Evolutionary conservation across 2,888 invertebrate genomes (phyloP).

Genomic region (Hirtodrosophila histrioides): DNA sequence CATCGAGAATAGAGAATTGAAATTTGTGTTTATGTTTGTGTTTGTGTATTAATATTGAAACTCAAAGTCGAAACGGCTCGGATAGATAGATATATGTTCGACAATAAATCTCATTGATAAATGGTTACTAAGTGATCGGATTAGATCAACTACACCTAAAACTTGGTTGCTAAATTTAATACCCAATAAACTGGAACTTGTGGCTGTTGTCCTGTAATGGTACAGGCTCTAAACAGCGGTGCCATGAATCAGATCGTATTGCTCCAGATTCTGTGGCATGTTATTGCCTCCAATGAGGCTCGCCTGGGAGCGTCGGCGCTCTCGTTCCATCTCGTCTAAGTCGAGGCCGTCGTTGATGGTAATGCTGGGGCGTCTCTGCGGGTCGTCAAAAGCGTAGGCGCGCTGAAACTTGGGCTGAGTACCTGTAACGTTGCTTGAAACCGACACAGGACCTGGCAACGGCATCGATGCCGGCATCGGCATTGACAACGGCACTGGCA

Average conservation of each 20-base stretch:
- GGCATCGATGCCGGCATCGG: neutral
- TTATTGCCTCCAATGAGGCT: conserved; percentile 74
- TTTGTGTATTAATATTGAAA: too few species aligned
- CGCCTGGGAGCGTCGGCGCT: conserved; percentile 84
- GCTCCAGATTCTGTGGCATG: conserved; percentile 53
- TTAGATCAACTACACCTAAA: too few species aligned
- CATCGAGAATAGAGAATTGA: too few species aligned
- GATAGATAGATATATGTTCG: too few species aligned
- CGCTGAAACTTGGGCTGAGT: conserved; percentile 77
- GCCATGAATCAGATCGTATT: conserved; percentile 82
- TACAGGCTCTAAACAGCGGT: conserved; percentile 79
- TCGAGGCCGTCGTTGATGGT: conserved; percentile 80
- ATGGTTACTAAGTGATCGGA: too few species aligned
- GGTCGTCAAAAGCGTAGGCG: conserved; percentile 80
- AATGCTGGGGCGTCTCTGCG: conserved; percentile 69
- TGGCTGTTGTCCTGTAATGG: too few species aligned
- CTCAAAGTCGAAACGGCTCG: too few species aligned
- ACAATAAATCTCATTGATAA: too few species aligned
- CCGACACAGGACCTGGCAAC: too few species aligned
- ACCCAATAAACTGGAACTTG: too few species aligned
- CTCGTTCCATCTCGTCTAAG: conserved; percentile 83
- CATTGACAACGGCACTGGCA: neutral
- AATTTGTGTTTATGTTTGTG: too few species aligned
- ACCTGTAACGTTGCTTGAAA: neutral
- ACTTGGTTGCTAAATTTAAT: too few species aligned